phyloP scores from a whole-genome alignment of 2,113 vertebrate species.

The Sula dactylatra region DNA sequence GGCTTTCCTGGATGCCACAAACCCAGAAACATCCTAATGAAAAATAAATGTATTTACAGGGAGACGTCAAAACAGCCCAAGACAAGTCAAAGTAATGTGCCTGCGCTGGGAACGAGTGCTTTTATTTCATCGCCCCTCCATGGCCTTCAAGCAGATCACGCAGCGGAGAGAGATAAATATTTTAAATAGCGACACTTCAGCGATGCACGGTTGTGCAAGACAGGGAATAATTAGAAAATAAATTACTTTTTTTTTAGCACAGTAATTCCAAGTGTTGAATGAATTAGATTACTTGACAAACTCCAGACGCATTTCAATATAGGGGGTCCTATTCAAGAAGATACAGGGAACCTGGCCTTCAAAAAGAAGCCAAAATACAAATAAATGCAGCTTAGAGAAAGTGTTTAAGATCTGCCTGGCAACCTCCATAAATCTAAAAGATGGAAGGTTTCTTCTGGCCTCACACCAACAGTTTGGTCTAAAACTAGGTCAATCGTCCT shows the following conservation, averaged over 20 bases:
- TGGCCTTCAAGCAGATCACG: constrained; percentile 72
- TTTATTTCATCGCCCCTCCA: constrained; percentile 73
- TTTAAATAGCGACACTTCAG: constrained; percentile 78
- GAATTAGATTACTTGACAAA: constrained; percentile 67
- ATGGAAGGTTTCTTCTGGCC: constrained; percentile 69
- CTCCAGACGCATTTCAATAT: neutral
- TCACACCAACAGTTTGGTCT: constrained; percentile 69
- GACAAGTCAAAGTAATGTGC: constrained; percentile 73
- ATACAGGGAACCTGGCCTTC: neutral
- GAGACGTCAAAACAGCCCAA: constrained; percentile 70
- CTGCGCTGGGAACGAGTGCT: constrained; percentile 28
- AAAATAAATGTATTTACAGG: constrained; percentile 81
- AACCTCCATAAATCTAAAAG: constrained; percentile 73
- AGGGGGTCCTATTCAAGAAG: neutral
- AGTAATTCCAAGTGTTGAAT: constrained; percentile 56
- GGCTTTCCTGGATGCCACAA: constrained; percentile 69
- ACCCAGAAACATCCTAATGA: constrained; percentile 73
- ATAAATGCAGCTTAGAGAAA: constrained; percentile 57
- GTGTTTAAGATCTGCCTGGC: constrained; percentile 70
- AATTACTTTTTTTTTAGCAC: constrained; percentile 76
- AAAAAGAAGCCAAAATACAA: neutral
- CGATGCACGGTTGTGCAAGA: constrained; percentile 75
- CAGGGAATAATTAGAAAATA: constrained; percentile 86
- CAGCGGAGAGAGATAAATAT: constrained; percentile 77
- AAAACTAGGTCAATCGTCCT: constrained; percentile 78